These are phyloP conservation scores for Dolichomitus sp. DNA, from an alignment of 2,888 invertebrate species.

Conservation along the genomic window DNA sequence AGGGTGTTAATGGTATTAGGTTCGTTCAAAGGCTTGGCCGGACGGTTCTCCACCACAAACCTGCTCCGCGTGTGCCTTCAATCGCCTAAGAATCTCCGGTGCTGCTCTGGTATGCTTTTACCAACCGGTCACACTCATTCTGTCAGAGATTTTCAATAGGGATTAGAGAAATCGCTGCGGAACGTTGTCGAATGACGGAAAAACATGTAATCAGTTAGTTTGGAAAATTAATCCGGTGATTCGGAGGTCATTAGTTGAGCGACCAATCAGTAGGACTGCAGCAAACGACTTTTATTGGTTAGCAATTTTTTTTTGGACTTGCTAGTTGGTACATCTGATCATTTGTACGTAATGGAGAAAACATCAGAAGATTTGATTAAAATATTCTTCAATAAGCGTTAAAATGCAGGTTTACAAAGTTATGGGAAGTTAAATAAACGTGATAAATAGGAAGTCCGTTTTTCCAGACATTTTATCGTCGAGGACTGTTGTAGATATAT, in stretches of 20 bases:
- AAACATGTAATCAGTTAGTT: neutral
- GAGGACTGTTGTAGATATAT: slow-evolving; percentile 3
- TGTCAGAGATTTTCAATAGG: neutral
- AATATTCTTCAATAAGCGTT: neutral
- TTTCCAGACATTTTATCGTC: slow-evolving; percentile 2
- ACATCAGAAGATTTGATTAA: too few relatives aligned
- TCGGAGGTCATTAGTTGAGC: neutral
- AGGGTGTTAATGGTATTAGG: slow-evolving; percentile 60
- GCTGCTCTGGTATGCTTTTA: too few relatives aligned
- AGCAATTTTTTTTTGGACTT: too few relatives aligned
- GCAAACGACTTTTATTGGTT: too few relatives aligned
- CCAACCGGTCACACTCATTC: neutral
- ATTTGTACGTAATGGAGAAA: too few relatives aligned
- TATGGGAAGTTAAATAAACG: neutral
- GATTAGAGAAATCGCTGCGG: neutral
- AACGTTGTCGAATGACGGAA: neutral
- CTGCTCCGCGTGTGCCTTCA: slow-evolving; percentile 18
- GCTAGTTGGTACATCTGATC: too few relatives aligned
- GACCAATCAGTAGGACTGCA: too few relatives aligned
- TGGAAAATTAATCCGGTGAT: neutral
- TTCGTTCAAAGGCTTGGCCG: slow-evolving; percentile 43
- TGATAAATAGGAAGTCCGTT: slow-evolving; percentile 6
- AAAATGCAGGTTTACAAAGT: neutral
- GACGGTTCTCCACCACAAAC: neutral
- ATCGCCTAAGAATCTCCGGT: slow-evolving; percentile 1